Conservation (phyloP, 2,888 invertebrate species). For the Seira sanloemensis region DNA sequence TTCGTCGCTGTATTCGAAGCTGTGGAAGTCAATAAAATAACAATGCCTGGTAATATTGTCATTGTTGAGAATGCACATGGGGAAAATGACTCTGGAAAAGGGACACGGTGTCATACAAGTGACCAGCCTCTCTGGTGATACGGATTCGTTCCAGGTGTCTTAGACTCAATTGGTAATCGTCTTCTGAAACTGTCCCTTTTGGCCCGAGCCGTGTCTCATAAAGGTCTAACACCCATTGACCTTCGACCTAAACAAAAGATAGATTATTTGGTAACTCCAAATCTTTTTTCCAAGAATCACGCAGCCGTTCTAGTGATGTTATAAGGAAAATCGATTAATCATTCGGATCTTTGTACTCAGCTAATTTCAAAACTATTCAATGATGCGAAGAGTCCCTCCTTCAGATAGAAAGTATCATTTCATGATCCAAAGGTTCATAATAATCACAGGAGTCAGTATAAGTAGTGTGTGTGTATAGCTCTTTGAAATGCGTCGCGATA, state of each 20-base stretch:
- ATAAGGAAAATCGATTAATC: constrained; percentile 43
- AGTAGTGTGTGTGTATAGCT: too few species aligned
- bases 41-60: constrained; percentile 50
- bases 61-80: constrained; percentile 25
- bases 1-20: neutral
- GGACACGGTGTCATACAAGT: constrained; percentile 50
- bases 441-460: too few species aligned
- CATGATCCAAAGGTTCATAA: neutral
- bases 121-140: constrained; percentile 32
- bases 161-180: neutral
- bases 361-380: neutral
- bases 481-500: neutral
- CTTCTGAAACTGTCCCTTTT: neutral
- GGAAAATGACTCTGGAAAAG: constrained; percentile 45
- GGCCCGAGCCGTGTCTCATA: constrained; percentile 53
- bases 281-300: neutral
- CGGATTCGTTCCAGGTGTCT: constrained; percentile 17
- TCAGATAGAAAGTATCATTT: neutral
- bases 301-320: neutral
- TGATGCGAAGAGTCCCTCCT: neutral
- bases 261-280: neutral
- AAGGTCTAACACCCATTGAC: constrained; percentile 13
- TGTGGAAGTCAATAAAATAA: constrained; percentile 50
- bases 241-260: constrained; percentile 2
- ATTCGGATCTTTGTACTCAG: constrained; percentile 35